phyloP scores from a whole-genome alignment of 2,888 invertebrate genomes.

The Microplitis manilae region DNA sequence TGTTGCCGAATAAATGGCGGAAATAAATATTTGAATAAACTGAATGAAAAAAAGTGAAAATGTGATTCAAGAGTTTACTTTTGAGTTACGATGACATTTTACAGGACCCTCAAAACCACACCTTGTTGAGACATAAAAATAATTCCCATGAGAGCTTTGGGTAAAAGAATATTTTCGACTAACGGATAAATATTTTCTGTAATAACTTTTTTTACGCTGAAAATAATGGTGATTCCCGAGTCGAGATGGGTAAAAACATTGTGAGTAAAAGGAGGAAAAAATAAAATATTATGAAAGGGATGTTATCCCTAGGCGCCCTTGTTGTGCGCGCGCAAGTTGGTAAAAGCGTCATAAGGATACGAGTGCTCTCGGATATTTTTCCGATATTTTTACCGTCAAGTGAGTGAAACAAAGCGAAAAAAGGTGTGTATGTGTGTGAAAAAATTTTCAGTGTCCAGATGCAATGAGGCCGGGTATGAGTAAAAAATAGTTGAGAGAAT shows the following conservation, averaged over 20 bases:
- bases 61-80: neutral
- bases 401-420: conserved; percentile 7
- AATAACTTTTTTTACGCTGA: too few species aligned
- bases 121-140: neutral
- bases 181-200: too few species aligned
- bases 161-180: too few species aligned
- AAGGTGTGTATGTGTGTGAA: neutral
- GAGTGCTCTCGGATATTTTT: neutral
- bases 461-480: neutral
- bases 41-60: neutral
- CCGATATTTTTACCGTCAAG: neutral
- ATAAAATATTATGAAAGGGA: too few species aligned
- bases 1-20: neutral
- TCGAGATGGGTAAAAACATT: too few species aligned
- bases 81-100: neutral
- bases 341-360: neutral
- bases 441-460: neutral
- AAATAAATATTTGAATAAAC: neutral
- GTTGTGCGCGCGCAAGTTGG: neutral
- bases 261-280: too few species aligned
- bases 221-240: too few species aligned
- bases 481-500: neutral
- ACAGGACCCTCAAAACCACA: neutral
- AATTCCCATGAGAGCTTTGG: neutral
- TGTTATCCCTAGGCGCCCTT: neutral